Conservation (phyloP, 2,797 vertebrate genomes). For the Myotis findleyi region DNA sequence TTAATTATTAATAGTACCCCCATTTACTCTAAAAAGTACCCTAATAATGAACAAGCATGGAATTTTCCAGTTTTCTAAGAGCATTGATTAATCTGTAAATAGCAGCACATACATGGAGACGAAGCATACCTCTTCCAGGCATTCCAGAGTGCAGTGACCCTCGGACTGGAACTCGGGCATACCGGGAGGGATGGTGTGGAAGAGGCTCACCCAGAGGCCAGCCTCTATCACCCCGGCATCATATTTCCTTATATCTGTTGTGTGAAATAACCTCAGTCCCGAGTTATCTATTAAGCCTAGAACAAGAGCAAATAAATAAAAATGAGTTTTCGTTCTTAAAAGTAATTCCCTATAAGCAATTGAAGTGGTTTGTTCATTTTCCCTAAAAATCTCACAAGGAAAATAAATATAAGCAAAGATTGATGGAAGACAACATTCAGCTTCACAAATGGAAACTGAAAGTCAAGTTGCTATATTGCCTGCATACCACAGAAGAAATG, state of each 20-base stretch:
- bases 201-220: slow-evolving; percentile 94
- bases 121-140: slow-evolving; percentile 91
- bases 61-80: not conserved
- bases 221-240: slow-evolving; percentile 94
- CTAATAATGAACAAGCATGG: not conserved
- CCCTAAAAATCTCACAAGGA: slow-evolving; percentile 43
- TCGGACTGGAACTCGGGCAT: slow-evolving; percentile 92
- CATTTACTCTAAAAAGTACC: not conserved
- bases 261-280: slow-evolving; percentile 91
- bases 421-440: not conserved
- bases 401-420: slow-evolving; percentile 51
- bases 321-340: not conserved
- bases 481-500: not conserved
- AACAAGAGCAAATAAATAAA: slow-evolving; percentile 79
- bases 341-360: not conserved
- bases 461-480: not conserved
- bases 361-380: slow-evolving; percentile 38
- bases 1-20: not conserved
- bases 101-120: not conserved
- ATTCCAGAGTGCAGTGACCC: slow-evolving; percentile 93
- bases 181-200: slow-evolving; percentile 93
- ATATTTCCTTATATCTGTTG: slow-evolving; percentile 87
- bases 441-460: slow-evolving; percentile 32
- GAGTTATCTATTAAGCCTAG: slow-evolving; percentile 91
- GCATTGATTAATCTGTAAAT: not conserved